These are phyloP conservation scores for Cnemophilus loriae DNA, from an alignment of 2,113 vertebrate genomes.

Conservation along the genomic window DNA sequence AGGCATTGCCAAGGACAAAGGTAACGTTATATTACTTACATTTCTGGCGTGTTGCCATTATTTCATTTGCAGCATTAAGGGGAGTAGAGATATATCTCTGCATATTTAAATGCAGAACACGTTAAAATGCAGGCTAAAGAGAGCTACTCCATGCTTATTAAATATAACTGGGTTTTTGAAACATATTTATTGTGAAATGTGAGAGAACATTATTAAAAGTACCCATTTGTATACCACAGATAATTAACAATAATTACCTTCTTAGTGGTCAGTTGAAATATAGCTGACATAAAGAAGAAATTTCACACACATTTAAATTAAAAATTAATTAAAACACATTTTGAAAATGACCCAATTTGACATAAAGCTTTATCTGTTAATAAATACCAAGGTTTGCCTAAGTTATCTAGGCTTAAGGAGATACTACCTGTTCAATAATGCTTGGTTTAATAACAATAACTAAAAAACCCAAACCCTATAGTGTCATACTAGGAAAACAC, in stretches of 20 bases:
- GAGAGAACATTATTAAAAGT: neutral
- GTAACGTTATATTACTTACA: neutral
- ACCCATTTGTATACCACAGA: neutral
- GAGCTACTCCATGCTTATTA: neutral
- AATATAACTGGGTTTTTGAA: neutral
- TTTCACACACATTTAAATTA: neutral
- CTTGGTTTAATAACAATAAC: neutral
- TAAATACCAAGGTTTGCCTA: neutral
- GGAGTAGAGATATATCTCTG: neutral
- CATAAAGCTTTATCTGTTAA: neutral
- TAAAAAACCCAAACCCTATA: fast-evolving
- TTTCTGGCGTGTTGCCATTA: neutral
- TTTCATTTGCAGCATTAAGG: conserved; percentile 1
- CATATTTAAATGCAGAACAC: conserved; percentile 3
- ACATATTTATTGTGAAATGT: neutral
- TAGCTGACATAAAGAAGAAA: neutral
- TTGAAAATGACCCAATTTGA: neutral
- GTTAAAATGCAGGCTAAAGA: conserved; percentile 22
- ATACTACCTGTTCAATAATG: neutral
- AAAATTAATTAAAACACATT: neutral
- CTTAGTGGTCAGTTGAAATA: neutral
- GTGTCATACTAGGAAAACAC: neutral
- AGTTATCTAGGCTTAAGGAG: neutral
- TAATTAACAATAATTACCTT: conserved; percentile 18
- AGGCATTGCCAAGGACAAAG: neutral